Conservation (phyloP, 2,888 invertebrate species). For the Athalia rosae region DNA sequence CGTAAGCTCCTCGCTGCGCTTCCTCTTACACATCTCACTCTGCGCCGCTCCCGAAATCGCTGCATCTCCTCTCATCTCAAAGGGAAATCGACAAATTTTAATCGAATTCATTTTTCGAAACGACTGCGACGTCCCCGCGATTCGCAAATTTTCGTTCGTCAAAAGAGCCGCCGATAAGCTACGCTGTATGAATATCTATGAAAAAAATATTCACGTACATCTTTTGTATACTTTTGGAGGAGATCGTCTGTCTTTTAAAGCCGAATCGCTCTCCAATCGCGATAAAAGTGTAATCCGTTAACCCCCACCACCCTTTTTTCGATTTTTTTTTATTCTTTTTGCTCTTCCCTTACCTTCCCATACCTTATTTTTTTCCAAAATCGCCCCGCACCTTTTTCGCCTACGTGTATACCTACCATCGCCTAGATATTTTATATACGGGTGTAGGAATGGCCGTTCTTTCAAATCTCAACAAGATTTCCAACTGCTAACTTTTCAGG, state of each 20-base stretch:
- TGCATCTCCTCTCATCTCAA: background rate
- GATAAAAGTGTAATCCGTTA: constrained; percentile 47
- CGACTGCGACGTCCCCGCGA: background rate
- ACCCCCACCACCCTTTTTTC: constrained; percentile 13
- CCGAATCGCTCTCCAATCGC: constrained; percentile 47
- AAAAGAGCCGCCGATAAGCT: constrained; percentile 15
- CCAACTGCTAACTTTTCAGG: constrained; percentile 36
- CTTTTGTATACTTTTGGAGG: constrained; percentile 11
- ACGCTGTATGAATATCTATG: too few species aligned
- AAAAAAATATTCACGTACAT: too few species aligned
- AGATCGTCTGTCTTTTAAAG: constrained; percentile 38
- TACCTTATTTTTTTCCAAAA: background rate
- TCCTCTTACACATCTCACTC: too few species aligned
- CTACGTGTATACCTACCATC: too few species aligned
- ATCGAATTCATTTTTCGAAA: constrained; percentile 29
- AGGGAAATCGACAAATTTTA: constrained; percentile 12
- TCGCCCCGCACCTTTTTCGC: background rate
- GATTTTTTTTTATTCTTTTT: background rate
- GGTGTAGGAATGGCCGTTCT: background rate
- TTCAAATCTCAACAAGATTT: constrained; percentile 33
- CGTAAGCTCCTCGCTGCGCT: constrained; percentile 9
- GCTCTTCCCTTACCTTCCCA: background rate
- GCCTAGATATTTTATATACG: too few species aligned
- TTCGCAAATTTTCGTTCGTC: constrained; percentile 36
- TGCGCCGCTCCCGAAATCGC: too few species aligned